phyloP scores from a whole-genome alignment of 1,140 invertebrate genomes.

The Ylistrum balloti region DNA sequence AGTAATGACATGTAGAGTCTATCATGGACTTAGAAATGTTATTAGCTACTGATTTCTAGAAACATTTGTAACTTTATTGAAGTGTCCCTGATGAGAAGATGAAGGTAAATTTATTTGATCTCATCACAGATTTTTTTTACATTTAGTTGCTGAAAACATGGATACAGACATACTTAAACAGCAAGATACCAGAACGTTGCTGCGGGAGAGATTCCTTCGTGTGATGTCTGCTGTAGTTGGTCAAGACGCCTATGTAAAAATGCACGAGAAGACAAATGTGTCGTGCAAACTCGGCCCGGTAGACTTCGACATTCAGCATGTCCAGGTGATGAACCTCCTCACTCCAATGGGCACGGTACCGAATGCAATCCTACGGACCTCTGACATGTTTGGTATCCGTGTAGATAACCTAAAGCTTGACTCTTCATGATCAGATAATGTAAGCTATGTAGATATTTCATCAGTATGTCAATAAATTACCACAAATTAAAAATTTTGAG shows the following conservation, averaged over 20 bases:
- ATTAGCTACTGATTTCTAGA: too few species aligned
- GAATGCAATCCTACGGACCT: conserved; percentile 77
- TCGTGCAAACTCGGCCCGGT: conserved; percentile 69
- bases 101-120: too few species aligned
- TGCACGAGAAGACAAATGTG: conserved; percentile 76
- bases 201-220: conserved; percentile 79
- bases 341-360: conserved; percentile 81
- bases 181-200: conserved; percentile 75
- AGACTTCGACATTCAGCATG: conserved; percentile 78
- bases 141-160: conserved; percentile 35
- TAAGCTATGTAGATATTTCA: neutral
- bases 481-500: too few species aligned
- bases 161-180: conserved; percentile 60
- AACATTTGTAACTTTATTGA: too few species aligned
- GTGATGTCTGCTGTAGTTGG: conserved; percentile 72
- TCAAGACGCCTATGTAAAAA: conserved; percentile 67
- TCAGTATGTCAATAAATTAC: too few species aligned
- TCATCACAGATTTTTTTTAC: neutral
- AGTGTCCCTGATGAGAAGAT: too few species aligned
- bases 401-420: conserved; percentile 61
- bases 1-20: too few species aligned
- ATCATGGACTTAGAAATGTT: too few species aligned
- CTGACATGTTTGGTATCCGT: conserved; percentile 77
- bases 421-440: neutral
- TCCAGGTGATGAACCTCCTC: conserved; percentile 76